Base-by-base conservation (phyloP, 1,140 invertebrate genomes). In the Homalodisca vitripennis region DNA sequence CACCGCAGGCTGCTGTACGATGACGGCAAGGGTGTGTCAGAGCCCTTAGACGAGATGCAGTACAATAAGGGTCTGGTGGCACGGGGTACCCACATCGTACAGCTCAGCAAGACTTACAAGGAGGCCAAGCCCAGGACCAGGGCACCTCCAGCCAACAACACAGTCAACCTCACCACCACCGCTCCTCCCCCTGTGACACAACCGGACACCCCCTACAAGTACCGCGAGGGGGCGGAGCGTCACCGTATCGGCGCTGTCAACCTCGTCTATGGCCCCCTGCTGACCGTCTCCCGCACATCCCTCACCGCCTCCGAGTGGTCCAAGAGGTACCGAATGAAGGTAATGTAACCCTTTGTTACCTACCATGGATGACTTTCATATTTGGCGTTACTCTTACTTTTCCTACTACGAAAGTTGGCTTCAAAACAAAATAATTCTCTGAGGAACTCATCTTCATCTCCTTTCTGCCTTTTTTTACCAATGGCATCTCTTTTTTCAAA, bases 21-120 rank as follows among this genome's bases (percentile, higher is more conserved):
- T 76, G 87, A 89, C 75, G 78, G 78, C 14, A 82, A 83, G 60
- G 87, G 87, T 17, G 86, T 89, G 24, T 82, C 80, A 13, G 87
- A 88, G 77, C 76, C 86, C 17, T 72, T 88, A 17, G 85, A 89
- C 75, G 87, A 88, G 76, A 80, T 79, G 3, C 86, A 73, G 51
- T 76, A 67, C 46, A 70, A 70, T 1, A 67, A 70, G 30, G 77
- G 77, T 10, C 68, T 78, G 24, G 74, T 75, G 3, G 70, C 70
- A 2, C 65, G 75, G 14, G 75, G 75, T 20, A 73, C 70, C 27
- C 75, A 76, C 47, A 69, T 71, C n/a, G 53, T 75, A 1, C 73
- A 74, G 10, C 53, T 72, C 10, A 74, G 69, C 51, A 66, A 70
- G n/a, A 29, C 64, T 12, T 26, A 65, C n/a, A 67, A 67, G 2